A percentile compares a stretch with the other conserved stretches of the same genome.
Evolutionary conservation across 2,113 vertebrate species (phyloP).

Genomic region (Ophiodon elongatus): DNA sequence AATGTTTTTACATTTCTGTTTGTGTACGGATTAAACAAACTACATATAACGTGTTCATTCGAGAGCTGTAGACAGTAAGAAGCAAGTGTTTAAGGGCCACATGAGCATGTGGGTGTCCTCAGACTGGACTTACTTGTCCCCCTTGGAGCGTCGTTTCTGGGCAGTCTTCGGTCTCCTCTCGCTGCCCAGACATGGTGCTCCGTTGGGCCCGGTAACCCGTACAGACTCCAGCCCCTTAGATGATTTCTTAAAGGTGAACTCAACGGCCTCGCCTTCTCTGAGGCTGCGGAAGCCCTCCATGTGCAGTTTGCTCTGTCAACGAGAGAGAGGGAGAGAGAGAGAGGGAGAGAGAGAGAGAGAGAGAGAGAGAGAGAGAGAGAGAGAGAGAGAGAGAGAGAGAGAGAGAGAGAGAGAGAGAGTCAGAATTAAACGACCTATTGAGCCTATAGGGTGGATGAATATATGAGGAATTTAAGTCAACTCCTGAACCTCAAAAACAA

Average conservation of each 20-base stretch:
- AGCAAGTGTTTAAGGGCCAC: not conserved
- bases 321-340: too few species aligned
- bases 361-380: not conserved
- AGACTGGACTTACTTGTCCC: conserved; percentile 85
- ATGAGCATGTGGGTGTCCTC: not conserved
- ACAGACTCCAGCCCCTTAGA: conserved; percentile 93
- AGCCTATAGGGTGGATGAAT: not conserved
- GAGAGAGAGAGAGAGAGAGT: not conserved
- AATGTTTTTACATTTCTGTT: not conserved
- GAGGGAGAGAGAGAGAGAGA: not conserved
- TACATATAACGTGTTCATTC: not conserved
- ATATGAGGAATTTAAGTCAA: not conserved
- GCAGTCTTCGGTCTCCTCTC: conserved; percentile 89
- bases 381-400: not conserved
- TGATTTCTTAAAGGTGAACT: conserved; percentile 95
- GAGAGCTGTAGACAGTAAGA: not conserved
- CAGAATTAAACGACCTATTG: not conserved
- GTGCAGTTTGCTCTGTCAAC: conserved; percentile 92
- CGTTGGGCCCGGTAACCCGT: conserved; percentile 89
- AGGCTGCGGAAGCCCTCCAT: conserved; percentile 97
- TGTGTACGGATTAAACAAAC: not conserved
- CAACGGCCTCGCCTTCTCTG: conserved; percentile 93
- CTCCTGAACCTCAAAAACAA: not conserved
- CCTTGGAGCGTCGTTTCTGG: conserved; percentile 92
- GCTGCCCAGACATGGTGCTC: conserved; percentile 90